phyloP scores from a whole-genome alignment of 1,140 invertebrate genomes.

The Kradibia gibbosae region DNA sequence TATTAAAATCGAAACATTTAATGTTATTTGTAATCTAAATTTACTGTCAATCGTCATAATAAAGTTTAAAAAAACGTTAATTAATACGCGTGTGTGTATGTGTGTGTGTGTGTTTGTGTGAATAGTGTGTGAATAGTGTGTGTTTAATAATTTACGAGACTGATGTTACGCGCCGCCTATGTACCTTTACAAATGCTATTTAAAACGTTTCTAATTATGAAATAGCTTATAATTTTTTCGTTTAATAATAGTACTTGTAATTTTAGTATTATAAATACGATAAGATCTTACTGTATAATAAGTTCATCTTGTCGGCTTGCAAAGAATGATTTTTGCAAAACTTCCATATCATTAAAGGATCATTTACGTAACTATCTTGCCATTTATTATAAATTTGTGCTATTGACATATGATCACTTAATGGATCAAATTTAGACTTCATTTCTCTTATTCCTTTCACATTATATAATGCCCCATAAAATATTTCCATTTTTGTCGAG shows the following conservation, averaged over 20 bases:
- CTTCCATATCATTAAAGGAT: slow-evolving; percentile 51
- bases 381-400: slow-evolving; percentile 72
- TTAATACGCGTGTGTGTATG: background rate
- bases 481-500: slow-evolving; percentile 61
- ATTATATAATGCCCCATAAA: slow-evolving; percentile 55
- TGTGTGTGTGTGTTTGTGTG: too few species aligned
- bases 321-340: slow-evolving; percentile 67
- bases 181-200: slow-evolving; percentile 28
- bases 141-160: slow-evolving; percentile 16
- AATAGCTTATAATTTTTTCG: background rate
- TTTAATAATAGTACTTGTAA: background rate
- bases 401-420: slow-evolving; percentile 74
- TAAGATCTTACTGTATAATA: slow-evolving; percentile 66
- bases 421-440: slow-evolving; percentile 71
- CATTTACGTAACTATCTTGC: slow-evolving; percentile 55
- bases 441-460: slow-evolving; percentile 66
- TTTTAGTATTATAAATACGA: background rate
- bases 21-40: too few species aligned
- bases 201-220: background rate
- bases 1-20: too few species aligned
- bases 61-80: too few species aligned
- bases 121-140: background rate
- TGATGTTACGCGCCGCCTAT: slow-evolving; percentile 35
- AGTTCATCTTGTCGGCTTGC: slow-evolving; percentile 67
- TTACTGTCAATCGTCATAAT: too few species aligned